Percentiles rank a stretch among this genome's conserved stretches.
Evolutionary conservation across 2,888 invertebrate genomes (phyloP).

Genomic region (Plemyria rubiginata): DNA sequence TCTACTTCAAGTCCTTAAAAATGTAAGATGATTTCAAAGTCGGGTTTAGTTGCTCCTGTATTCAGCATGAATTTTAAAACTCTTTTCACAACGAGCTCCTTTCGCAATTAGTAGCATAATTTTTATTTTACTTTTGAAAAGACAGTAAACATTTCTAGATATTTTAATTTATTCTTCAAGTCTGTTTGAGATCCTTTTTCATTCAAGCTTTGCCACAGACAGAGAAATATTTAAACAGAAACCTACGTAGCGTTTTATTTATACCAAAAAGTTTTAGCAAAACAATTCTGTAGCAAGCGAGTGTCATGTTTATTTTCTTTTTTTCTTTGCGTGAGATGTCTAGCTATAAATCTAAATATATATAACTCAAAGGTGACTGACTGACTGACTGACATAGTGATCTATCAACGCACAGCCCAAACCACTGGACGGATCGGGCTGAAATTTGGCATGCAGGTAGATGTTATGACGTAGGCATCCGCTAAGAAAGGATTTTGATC

Average conservation of each 20-base stretch:
- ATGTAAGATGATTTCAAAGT: background rate
- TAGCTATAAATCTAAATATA: no score
- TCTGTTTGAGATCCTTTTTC: constrained; percentile 6
- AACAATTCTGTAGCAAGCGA: background rate
- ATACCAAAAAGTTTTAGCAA: background rate
- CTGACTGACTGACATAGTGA: no score
- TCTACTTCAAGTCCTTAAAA: background rate
- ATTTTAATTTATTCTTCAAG: constrained; percentile 5
- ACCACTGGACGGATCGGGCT: no score
- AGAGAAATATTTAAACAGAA: background rate
- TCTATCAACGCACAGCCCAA: no score
- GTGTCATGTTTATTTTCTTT: background rate
- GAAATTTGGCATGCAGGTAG: no score
- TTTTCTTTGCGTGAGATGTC: background rate
- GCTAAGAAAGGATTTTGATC: no score
- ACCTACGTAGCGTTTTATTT: background rate
- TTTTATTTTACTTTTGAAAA: constrained; percentile 10
- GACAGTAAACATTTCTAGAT: constrained; percentile 3
- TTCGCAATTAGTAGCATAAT: constrained; percentile 5
- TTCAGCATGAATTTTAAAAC: background rate
- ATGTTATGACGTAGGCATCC: no score
- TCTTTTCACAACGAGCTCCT: constrained; percentile 8
- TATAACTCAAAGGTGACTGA: no score
- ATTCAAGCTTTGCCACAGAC: background rate
- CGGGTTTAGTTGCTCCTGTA: background rate